Base-by-base conservation (phyloP, 1,140 invertebrate genomes). In the Drosophila seguyi region DNA sequence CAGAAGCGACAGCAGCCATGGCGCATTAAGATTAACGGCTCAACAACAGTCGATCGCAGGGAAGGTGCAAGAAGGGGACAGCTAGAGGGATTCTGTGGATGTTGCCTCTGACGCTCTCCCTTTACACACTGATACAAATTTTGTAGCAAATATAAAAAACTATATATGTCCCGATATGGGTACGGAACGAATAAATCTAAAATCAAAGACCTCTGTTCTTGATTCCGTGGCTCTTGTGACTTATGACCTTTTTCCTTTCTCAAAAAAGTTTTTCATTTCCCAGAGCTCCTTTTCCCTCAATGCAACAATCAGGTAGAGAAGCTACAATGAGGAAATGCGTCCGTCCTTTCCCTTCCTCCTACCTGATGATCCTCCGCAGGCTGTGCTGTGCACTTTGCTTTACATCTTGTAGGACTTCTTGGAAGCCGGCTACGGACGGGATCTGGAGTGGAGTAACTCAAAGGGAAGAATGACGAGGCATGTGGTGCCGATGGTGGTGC, bases 11-110 rank as follows among this genome's bases (percentile, higher is more conserved):
- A 87, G 84, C 84, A 81, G 84, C 84, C 84, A 87, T 42, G 85
- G 80, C 84, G 80, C 77, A 88, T 88, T 90, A 88, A 88, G 85
- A 88, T 87, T 87, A 87, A 87, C 84, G 84, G 80, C 83, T 86
- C 63, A 77, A 69, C 62, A 68, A 71, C 50, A 55, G 47, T 61
- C 62, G 29, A 75, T 57, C 31, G 59, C 13, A 34, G 69, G 39
- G 16, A 75, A 76, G 74, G 55, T 73, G 68, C 55, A 58, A 72
- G 55, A 59, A 42, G 36, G 53, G 39, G 14, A 74, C 4, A 42
- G 55, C n/a, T 44, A 48, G n/a, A 67, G 39, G 50, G 58, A 58
- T 16, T 57, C 36, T 59, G 65, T 7, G 45, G 29, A 16, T 55
- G 31, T 13, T 74, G 45, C 59, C 75, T 52, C 57, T 68, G 63